Evolutionary conservation across 2,888 invertebrate genomes (phyloP).

Genomic region (Eupithecia insigniata): DNA sequence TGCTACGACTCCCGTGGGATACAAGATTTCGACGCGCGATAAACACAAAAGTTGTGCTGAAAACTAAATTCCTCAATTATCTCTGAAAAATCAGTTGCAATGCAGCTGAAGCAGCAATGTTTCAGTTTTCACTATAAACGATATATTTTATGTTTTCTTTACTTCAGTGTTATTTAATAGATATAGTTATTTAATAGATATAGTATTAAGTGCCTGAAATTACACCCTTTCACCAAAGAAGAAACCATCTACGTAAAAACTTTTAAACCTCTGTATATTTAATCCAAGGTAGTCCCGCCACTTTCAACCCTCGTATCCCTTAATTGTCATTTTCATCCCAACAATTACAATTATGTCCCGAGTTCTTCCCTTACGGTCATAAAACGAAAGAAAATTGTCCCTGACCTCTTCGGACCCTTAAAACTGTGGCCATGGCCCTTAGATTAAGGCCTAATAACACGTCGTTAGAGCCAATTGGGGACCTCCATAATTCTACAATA

Average conservation of each 20-base stretch:
- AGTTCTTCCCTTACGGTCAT: constrained; percentile 31
- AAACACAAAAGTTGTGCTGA: too few species aligned
- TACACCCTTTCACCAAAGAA: not conserved
- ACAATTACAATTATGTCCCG: constrained; percentile 36
- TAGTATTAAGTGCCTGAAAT: not conserved
- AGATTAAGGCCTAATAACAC: constrained; percentile 29
- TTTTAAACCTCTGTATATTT: not conserved
- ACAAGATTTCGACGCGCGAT: too few species aligned
- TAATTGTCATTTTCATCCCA: constrained; percentile 25
- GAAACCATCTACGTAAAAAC: not conserved
- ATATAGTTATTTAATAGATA: not conserved
- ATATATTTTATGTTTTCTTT: too few species aligned
- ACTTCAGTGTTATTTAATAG: too few species aligned
- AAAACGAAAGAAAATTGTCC: constrained; percentile 37
- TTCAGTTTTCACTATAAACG: too few species aligned
- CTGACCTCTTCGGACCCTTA: constrained; percentile 37
- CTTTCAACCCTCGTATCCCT: constrained; percentile 1
- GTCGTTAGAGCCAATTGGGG: constrained; percentile 40
- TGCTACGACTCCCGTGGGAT: too few species aligned
- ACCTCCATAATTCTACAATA: constrained; percentile 40
- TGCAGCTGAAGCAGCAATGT: too few species aligned
- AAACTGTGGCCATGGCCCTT: constrained; percentile 34
- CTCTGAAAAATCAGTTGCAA: too few species aligned
- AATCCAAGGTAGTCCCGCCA: not conserved
- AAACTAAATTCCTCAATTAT: too few species aligned